Evolutionary conservation across 2,888 invertebrate species (phyloP), one percentile per base, ranked within the genome.

Genomic region (Cyaniris semiargus): DNA sequence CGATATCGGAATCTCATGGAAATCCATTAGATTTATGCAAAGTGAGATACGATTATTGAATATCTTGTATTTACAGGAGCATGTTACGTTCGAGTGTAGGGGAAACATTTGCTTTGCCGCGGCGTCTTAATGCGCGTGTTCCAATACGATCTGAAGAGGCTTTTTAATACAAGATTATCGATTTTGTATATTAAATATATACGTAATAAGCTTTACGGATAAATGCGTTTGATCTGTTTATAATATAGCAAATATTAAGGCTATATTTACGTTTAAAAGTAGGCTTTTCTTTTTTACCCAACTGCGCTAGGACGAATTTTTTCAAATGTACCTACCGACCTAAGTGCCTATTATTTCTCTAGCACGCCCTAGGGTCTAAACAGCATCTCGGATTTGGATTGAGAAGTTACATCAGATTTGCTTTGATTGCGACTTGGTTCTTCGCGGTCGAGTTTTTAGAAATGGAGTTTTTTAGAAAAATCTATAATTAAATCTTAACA

Each of bases 31-130:
- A 76, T 76, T 53, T 76, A 76, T 76, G 71, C 44, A 76, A 70
- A 76, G 76, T 76, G 38, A 76, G 76, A 76, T 76, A 76, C 71
- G 76, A 71, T 76, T 76, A 76, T 76, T 71, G 76, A 76, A 76
- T 71, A 76, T 71, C 70, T 71, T 18, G 71, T 76, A 71, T 76
- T 76, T 71, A 71, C 76, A 76, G 56, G 76, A 76, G 21, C 71
- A 71, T 53, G 71, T 71, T 48, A 76, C 71, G 53, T 71, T 71
- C 71, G 71, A 76, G 76, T 76, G 76, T 76, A 58, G 71, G 34
- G 53, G 70, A 71, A 76, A 76, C 71, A 76, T 76, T 76, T 71
- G 56, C 71, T 56, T 48, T 27, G 23, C 60, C 10, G 60, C 72
- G 72, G 27, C 44, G 74, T 74, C 74, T 74, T 48, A 44, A 74